These are phyloP conservation scores for Adelognathus sp. DNA, from an alignment of 2,888 invertebrate genomes.

Conservation along the genomic window DNA sequence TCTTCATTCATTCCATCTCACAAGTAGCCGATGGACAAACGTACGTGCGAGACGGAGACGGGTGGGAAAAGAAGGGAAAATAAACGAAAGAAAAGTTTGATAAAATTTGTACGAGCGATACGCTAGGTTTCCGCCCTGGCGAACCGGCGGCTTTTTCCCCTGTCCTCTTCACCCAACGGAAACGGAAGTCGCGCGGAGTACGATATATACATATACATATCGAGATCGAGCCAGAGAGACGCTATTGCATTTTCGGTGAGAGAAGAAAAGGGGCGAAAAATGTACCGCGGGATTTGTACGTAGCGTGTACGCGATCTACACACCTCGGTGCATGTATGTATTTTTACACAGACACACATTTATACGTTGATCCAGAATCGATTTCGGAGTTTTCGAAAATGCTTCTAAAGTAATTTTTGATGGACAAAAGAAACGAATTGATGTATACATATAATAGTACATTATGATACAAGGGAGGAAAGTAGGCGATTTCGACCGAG, in stretches of 20 bases:
- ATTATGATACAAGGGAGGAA: no score
- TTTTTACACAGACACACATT: no score
- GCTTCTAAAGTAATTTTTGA: no score
- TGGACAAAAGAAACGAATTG: no score
- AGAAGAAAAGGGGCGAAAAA: neutral
- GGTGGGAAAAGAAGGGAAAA: neutral
- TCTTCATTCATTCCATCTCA: no score
- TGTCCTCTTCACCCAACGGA: slow-evolving; percentile 21
- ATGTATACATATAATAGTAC: no score
- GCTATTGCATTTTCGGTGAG: neutral
- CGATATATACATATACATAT: neutral
- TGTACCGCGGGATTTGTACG: neutral
- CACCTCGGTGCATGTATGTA: no score
- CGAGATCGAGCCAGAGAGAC: neutral
- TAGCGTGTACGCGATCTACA: neutral
- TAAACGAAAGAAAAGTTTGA: slow-evolving; percentile 26
- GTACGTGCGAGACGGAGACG: neutral
- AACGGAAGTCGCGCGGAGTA: slow-evolving; percentile 34
- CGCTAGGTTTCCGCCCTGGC: slow-evolving; percentile 40
- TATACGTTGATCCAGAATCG: no score
- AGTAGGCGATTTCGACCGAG: no score
- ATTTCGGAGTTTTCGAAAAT: no score
- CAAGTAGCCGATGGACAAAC: no score
- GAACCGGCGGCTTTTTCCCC: slow-evolving; percentile 4
- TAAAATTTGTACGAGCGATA: slow-evolving; percentile 53